phyloP scores from a whole-genome alignment of 2,113 vertebrate species.

The Pseudopipra pipra region DNA sequence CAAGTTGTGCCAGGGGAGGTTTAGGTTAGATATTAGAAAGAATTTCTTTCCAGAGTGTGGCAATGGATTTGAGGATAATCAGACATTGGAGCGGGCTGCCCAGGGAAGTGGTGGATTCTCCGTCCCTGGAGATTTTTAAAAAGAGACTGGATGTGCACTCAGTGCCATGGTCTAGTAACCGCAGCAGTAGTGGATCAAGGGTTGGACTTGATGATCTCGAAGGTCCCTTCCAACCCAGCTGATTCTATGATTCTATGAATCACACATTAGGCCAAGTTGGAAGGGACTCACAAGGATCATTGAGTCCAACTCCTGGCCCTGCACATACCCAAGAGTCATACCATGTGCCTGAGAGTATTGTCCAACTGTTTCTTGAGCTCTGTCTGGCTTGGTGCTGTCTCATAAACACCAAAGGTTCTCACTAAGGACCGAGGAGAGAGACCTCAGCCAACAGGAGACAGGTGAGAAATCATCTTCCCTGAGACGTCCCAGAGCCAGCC shows the following conservation, averaged over 20 bases:
- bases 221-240: too few relatives aligned
- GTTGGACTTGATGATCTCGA: too few relatives aligned
- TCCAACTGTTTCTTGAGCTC: background rate
- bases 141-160: too few relatives aligned
- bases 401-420: background rate
- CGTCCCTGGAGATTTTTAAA: too few relatives aligned
- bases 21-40: too few relatives aligned
- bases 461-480: background rate
- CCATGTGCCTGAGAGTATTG: background rate
- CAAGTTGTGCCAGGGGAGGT: too few relatives aligned
- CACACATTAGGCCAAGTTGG: background rate
- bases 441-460: background rate
- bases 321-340: background rate
- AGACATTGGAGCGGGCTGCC: too few relatives aligned
- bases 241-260: background rate
- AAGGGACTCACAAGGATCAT: background rate
- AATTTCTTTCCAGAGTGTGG: too few relatives aligned
- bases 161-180: too few relatives aligned
- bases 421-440: rapidly evolving
- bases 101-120: too few relatives aligned
- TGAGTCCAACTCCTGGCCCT: background rate
- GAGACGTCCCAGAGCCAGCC: background rate
- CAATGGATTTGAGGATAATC: too few relatives aligned
- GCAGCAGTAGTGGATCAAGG: too few relatives aligned
- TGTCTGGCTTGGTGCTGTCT: background rate